Conservation (phyloP, 2,888 invertebrate genomes). For the Hyles lineata region DNA sequence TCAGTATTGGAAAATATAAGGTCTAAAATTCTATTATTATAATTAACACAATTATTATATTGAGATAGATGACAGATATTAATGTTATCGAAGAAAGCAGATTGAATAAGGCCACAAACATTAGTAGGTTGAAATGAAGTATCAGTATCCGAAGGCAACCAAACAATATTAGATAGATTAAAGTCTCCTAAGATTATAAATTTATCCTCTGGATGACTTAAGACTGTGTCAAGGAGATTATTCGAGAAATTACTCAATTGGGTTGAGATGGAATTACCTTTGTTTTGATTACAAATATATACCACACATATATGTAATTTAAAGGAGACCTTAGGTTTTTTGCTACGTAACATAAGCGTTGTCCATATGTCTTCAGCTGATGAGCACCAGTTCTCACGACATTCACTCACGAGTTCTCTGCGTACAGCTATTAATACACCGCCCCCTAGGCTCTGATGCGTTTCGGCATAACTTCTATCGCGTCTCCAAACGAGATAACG, state of each 20-base stretch:
- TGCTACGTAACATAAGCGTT: constrained; percentile 18
- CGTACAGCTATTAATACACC: constrained; percentile 33
- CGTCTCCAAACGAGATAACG: constrained; percentile 34
- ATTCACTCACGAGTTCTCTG: constrained; percentile 26
- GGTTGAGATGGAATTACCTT: constrained; percentile 19
- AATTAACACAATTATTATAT: constrained; percentile 33
- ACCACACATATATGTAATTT: constrained; percentile 14
- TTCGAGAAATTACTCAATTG: constrained; percentile 27
- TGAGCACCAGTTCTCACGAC: constrained; percentile 24
- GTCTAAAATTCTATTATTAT: constrained; percentile 32
- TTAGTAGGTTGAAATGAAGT: constrained; percentile 1
- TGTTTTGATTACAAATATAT: constrained; percentile 26
- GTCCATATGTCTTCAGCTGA: constrained; percentile 35
- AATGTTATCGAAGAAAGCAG: constrained; percentile 27
- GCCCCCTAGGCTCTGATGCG: constrained; percentile 29
- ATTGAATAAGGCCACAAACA: constrained; percentile 8
- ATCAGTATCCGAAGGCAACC: background rate
- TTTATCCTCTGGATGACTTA: constrained; percentile 3
- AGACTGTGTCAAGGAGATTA: constrained; percentile 14
- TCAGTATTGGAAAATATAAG: constrained; percentile 23
- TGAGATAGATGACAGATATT: constrained; percentile 30
- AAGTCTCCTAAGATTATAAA: constrained; percentile 28
- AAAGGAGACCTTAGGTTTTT: constrained; percentile 5
- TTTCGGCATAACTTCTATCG: constrained; percentile 29
- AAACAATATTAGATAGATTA: constrained; percentile 22